Base-by-base conservation (phyloP, 1,140 invertebrate species). In the Pseudomyrmex dendroicus region DNA sequence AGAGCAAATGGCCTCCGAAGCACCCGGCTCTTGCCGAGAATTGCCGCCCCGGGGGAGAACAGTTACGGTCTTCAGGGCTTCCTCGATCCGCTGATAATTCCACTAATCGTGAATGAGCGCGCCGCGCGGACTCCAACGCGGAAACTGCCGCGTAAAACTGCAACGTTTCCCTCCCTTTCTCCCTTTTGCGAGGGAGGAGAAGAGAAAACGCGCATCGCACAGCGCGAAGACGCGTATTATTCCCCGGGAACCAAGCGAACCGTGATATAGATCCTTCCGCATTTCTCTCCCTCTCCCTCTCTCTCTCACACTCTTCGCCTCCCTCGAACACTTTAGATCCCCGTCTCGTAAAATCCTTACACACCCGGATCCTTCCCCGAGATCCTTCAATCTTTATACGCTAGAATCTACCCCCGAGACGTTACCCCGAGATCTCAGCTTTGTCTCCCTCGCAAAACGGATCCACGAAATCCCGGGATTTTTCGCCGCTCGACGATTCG, bases 71-170 rank as follows among this genome's bases (percentile, higher is more conserved):
- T 80, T 20, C 54, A 25, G 76, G 35, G 35, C 35, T 35, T 35
- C 76, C 72, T 72, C 76, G 76, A 80, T 80, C 76, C 76, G 76
- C 50, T 72, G 76, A 80, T 80, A 80, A 80, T 80, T 80, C 76
- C 44, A 80, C 76, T 80, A 80, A 80, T 80, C 76, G 76, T 70
- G 76, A 80, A 80, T 80, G 76, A 59, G 66, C 66, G 66, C 66
- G 76, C 54, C 9, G 35, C 5, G 35, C 35, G 66, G 54, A 59
- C 44, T 46, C 46, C 9, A 1, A 7, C 35, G 35, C 5, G 66
- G 76, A 59, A 80, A 80, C 66, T 80, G 44, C 76, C 15, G 56
- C 76, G 76, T 80, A 80, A 80, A 80, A 72, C 66, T 68, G 54
- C 76, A 80, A 80, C 76, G 64, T 4, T 57, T 22, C 63, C 35